These are phyloP conservation scores for Deilephila porcellus DNA, from an alignment of 2,888 invertebrate genomes.

Conservation along the genomic window DNA sequence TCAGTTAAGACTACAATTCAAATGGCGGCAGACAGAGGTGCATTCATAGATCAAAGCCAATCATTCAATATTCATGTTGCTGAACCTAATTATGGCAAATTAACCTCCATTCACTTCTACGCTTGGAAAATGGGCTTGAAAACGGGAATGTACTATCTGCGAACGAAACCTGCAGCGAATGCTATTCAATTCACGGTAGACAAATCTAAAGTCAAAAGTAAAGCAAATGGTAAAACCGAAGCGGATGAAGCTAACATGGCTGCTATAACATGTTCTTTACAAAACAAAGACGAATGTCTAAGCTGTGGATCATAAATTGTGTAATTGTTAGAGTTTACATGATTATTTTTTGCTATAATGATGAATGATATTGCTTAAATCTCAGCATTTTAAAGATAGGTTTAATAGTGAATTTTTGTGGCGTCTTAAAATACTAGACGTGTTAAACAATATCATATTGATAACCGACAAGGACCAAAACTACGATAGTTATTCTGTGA, in stretches of 20 bases:
- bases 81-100: conserved; percentile 95
- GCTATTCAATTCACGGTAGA: conserved; percentile 99
- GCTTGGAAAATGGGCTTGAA: conserved; percentile 98
- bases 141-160: conserved; percentile 99
- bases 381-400: background rate
- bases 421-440: too few species aligned
- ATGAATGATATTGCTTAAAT: background rate
- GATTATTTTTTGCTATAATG: background rate
- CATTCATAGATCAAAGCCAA: conserved; percentile 99
- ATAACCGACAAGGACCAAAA: too few species aligned
- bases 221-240: conserved; percentile 61
- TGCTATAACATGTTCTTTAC: conserved; percentile 92
- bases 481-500: too few species aligned
- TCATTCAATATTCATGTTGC: conserved; percentile 99
- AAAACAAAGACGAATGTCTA: conserved; percentile 94
- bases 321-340: too few species aligned
- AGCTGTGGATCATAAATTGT: conserved; percentile 91
- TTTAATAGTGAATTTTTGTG: too few species aligned
- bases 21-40: conserved; percentile 99
- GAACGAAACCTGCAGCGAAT: conserved; percentile 97
- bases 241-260: conserved; percentile 85
- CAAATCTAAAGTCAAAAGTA: conserved; percentile 83
- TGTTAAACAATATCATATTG: too few species aligned
- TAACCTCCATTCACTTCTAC: conserved; percentile 99
- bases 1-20: conserved; percentile 96